Base-by-base conservation (phyloP, 2,113 vertebrate genomes). In the Zosterops lateralis region DNA sequence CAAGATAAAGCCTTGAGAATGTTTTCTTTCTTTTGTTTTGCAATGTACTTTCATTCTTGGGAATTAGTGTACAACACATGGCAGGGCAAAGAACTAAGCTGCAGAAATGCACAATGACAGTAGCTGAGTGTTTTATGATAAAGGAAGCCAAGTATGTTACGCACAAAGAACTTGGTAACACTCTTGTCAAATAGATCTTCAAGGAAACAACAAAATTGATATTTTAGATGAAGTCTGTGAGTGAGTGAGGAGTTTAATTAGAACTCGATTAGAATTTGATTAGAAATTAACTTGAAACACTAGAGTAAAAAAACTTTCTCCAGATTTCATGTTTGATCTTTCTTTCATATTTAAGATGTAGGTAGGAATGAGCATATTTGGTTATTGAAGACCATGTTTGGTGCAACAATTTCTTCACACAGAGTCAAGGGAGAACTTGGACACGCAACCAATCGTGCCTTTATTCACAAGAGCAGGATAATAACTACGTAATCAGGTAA, bases 1-100 rank as follows among this genome's bases (percentile, higher is more conserved):
- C 95, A 95, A 92, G 61, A 92, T 79, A 93, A 95, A 95, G 50
- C 47, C 95, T 90, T 95, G 87, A 84, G 88, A 97, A 92, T 50
- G 44, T 82, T 89, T 53, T 83, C 32, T 4, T 70, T 71, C 42
- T 72, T 91, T 50, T 11, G 3, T 68, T 51, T 73, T 77, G 53
- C 83, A 88, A 51, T 26, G 31, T 64, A 64, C 19, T 90, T 77
- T 64, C 14, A 13, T 89, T 88, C 66, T 65, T 84, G 84, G 89
- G 68, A 92, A 81, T 42, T 60, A 54, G 21, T 75, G 48, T 68
- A 8, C 20, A 45, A 17, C 9, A 45, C 17, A 62, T 3, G 14
- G 7, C 19, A 17, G 2, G 5, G 19, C 44, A 71, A 80, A 83
- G 77, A 84, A 18, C 50, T 58, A 62, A 75, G 36, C 12, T 85